Percentiles rank a stretch among this genome's conserved stretches.
Conservation (phyloP, 2,113 vertebrate genomes). For the Pandion haliaetus region DNA sequence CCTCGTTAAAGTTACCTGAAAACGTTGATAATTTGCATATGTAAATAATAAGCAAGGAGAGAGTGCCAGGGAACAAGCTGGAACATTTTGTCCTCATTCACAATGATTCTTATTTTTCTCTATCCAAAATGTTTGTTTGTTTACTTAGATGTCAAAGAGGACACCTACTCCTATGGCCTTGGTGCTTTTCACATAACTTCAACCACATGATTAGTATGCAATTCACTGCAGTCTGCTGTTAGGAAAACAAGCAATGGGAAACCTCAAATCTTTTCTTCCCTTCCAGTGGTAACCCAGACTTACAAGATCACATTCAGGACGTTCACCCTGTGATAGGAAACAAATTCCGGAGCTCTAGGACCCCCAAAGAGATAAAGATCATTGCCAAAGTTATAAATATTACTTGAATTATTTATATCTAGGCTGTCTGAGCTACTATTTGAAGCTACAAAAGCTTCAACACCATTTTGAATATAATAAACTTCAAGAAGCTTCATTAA, state of each 20-base stretch:
- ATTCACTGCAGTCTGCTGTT: background rate
- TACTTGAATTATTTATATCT: background rate
- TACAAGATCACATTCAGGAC: background rate
- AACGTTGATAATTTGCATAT: background rate
- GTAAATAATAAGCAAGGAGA: background rate
- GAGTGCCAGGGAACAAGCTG: background rate
- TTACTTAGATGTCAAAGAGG: constrained; percentile 34
- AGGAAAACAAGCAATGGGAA: background rate
- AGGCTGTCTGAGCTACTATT: background rate
- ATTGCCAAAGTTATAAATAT: constrained; percentile 12
- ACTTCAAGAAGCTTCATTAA: background rate
- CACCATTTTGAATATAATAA: background rate
- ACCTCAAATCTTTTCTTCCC: background rate
- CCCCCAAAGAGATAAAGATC: background rate
- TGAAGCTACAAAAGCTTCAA: background rate
- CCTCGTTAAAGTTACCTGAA: background rate
- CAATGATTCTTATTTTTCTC: constrained; percentile 4
- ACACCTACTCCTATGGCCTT: constrained; percentile 25
- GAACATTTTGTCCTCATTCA: background rate
- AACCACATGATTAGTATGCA: background rate
- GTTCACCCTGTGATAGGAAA: background rate
- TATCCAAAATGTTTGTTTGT: constrained; percentile 20
- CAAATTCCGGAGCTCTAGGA: constrained; percentile 23
- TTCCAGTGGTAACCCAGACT: background rate
- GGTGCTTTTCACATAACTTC: background rate